phyloP scores from a whole-genome alignment of 1,140 invertebrate genomes.

The Drosophila funebris region DNA sequence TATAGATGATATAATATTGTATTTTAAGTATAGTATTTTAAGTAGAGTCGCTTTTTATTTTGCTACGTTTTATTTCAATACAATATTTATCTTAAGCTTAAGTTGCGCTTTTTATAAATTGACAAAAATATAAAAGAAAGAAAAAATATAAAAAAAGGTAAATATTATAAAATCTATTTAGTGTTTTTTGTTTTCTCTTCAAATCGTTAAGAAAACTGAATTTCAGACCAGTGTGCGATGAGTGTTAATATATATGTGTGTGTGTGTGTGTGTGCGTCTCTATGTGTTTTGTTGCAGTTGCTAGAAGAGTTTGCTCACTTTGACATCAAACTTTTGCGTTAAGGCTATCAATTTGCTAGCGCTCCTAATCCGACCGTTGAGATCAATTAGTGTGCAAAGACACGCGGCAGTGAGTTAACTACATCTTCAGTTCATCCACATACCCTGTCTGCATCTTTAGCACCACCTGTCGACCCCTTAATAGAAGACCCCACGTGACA shows the following conservation, averaged over 20 bases:
- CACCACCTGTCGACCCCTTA: neutral
- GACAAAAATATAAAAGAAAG: no score
- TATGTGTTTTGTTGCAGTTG: constrained; percentile 8
- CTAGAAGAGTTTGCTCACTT: constrained; percentile 20
- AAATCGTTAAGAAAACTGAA: neutral
- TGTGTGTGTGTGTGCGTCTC: neutral
- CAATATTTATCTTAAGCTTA: no score
- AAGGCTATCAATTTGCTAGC: constrained; percentile 68
- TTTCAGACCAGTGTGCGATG: neutral
- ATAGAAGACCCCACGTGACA: constrained; percentile 10
- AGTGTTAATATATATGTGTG: neutral
- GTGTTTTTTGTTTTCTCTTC: no score
- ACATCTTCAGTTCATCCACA: neutral
- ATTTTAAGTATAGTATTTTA: no score
- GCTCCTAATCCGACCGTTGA: constrained; percentile 65
- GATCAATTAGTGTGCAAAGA: constrained; percentile 66
- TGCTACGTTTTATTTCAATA: no score
- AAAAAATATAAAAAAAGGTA: no score
- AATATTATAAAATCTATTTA: no score
- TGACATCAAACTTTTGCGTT: constrained; percentile 64
- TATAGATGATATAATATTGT: no score
- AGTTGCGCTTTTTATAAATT: no score
- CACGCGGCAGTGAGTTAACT: constrained; percentile 27
- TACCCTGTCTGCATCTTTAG: neutral
- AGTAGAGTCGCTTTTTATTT: no score